Evolutionary conservation across 2,113 vertebrate genomes (phyloP).

Genomic region (Varanus komodoensis): DNA sequence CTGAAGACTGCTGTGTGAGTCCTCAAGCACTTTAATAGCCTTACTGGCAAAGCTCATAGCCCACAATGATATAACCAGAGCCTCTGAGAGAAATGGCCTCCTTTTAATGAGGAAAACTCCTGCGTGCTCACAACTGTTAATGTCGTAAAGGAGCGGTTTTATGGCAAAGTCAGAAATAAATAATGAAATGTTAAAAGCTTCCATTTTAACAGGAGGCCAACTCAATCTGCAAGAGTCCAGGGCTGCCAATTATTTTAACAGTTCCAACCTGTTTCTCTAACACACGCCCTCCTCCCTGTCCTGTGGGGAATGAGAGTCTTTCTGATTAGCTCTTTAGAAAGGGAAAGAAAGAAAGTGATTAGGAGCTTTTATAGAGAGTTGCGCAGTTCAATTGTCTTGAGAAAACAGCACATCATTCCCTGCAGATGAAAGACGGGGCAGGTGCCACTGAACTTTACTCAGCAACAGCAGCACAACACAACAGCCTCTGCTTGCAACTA

Average conservation of each 20-base stretch:
- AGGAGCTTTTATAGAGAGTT: constrained; percentile 63
- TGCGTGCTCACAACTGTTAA: constrained; percentile 62
- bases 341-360: constrained; percentile 71
- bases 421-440: constrained; percentile 72
- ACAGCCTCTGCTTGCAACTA: constrained; percentile 50
- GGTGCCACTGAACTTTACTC: constrained; percentile 70
- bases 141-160: constrained; percentile 68
- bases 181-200: constrained; percentile 56
- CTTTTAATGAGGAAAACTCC: constrained; percentile 70
- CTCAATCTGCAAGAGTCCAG: constrained; percentile 50
- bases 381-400: constrained; percentile 66
- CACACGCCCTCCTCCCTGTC: constrained; percentile 56
- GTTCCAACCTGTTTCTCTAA: constrained; percentile 69
- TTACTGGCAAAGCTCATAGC: constrained; percentile 39
- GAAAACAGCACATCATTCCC: constrained; percentile 40
- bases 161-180: constrained; percentile 68
- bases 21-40: constrained; percentile 51
- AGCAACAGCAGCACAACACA: constrained; percentile 44
- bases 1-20: constrained; percentile 55
- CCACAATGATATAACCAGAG: constrained; percentile 68
- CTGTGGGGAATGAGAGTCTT: constrained; percentile 51
- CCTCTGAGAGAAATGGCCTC: constrained; percentile 5
- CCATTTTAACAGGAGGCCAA: constrained; percentile 63
- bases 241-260: constrained; percentile 71
- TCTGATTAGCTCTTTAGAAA: constrained; percentile 75